A percentile compares a stretch with the other conserved stretches of the same genome.
Evolutionary conservation across 2,797 vertebrate species (phyloP).

Genomic region (Balearica regulorum): DNA sequence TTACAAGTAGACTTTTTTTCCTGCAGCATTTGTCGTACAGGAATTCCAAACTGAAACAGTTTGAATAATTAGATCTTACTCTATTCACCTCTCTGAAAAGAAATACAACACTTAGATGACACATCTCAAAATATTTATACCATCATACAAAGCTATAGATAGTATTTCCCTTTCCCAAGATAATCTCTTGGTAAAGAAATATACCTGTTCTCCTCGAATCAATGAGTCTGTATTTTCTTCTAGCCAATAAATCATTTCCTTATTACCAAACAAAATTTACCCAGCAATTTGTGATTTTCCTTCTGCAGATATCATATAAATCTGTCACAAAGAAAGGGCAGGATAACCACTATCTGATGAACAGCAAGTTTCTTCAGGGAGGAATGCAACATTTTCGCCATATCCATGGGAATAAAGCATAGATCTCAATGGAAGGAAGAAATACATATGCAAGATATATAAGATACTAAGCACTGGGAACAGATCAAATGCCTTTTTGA

Average conservation of each 20-base stretch:
- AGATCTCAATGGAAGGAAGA: neutral
- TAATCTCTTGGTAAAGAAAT: neutral
- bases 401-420: neutral
- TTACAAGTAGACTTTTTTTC: neutral
- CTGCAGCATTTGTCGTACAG: neutral
- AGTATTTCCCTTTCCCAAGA: neutral
- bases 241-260: neutral
- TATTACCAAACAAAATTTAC: neutral
- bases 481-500: neutral
- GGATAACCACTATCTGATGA: neutral
- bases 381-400: neutral
- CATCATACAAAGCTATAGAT: neutral
- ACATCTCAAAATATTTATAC: constrained; percentile 10
- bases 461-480: neutral
- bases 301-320: neutral
- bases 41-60: neutral
- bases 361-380: neutral
- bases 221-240: neutral
- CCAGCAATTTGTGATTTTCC: neutral
- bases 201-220: neutral
- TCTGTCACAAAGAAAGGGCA: neutral
- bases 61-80: neutral
- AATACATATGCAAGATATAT: neutral
- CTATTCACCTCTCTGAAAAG: neutral
- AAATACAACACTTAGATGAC: neutral